These are phyloP conservation scores for Pachydiplax longipennis DNA, from an alignment of 2,888 invertebrate species.

Conservation along the genomic window DNA sequence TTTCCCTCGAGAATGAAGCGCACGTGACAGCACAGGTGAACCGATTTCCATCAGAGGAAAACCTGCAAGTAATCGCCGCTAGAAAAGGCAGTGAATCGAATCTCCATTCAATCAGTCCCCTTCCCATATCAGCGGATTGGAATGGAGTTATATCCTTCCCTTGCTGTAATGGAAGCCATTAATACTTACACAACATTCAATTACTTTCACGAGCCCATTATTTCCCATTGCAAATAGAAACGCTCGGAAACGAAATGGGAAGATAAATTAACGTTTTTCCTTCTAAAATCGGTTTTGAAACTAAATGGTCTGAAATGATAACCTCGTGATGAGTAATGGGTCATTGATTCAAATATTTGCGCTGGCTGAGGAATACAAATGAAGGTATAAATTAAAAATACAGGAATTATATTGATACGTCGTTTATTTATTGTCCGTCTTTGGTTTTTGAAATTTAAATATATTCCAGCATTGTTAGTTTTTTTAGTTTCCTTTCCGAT, in stretches of 20 bases:
- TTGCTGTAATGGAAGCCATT: neutral
- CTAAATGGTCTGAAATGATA: too few relatives aligned
- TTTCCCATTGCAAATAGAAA: neutral
- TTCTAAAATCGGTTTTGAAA: too few relatives aligned
- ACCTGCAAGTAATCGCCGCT: neutral
- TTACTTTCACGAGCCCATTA: neutral
- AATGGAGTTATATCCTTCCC: neutral
- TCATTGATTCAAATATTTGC: too few relatives aligned
- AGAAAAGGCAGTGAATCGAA: neutral
- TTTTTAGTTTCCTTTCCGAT: neutral
- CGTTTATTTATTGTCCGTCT: too few relatives aligned
- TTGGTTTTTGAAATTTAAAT: too few relatives aligned
- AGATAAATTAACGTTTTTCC: too few relatives aligned
- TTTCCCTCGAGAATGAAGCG: neutral
- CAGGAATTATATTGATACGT: too few relatives aligned
- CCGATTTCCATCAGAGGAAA: neutral
- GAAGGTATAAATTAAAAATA: too few relatives aligned
- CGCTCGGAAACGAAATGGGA: too few relatives aligned
- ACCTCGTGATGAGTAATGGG: too few relatives aligned
- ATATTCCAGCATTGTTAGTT: too few relatives aligned
- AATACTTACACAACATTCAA: neutral
- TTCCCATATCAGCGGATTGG: neutral
- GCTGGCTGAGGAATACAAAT: too few relatives aligned
- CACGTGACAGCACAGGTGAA: neutral
- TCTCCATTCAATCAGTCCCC: neutral